Conservation (phyloP, 1,140 invertebrate species). For the Heliconius hermathena region DNA sequence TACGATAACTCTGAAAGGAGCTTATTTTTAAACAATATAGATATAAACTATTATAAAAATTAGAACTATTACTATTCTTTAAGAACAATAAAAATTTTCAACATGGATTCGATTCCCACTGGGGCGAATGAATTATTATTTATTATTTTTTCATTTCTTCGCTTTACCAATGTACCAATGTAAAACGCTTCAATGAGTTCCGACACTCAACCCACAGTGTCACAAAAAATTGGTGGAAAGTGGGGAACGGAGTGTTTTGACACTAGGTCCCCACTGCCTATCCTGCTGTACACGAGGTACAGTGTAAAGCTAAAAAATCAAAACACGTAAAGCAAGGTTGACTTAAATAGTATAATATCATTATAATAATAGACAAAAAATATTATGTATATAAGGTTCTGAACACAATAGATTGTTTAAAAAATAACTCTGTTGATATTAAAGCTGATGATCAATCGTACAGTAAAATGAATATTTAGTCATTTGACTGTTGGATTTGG, state of each 20-base stretch:
- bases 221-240: neutral
- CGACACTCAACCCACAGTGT: too few species aligned
- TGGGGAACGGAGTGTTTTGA: neutral
- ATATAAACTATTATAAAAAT: too few species aligned
- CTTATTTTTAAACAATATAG: too few species aligned
- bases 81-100: too few species aligned
- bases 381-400: neutral
- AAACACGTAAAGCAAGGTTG: conserved; percentile 1
- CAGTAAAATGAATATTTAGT: neutral
- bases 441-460: neutral
- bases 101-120: too few species aligned
- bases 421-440: neutral
- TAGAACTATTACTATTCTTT: too few species aligned
- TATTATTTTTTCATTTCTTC: too few species aligned
- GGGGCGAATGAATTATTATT: too few species aligned
- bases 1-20: too few species aligned
- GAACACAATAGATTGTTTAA: conserved; percentile 15
- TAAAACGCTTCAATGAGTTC: neutral
- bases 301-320: neutral
- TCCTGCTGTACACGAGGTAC: too few species aligned
- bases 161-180: too few species aligned
- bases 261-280: neutral
- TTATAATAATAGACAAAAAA: neutral
- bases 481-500: neutral
- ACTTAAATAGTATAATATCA: neutral